Evolutionary conservation across 2,113 vertebrate genomes (phyloP).

Genomic region (Grammomys surdaster): DNA sequence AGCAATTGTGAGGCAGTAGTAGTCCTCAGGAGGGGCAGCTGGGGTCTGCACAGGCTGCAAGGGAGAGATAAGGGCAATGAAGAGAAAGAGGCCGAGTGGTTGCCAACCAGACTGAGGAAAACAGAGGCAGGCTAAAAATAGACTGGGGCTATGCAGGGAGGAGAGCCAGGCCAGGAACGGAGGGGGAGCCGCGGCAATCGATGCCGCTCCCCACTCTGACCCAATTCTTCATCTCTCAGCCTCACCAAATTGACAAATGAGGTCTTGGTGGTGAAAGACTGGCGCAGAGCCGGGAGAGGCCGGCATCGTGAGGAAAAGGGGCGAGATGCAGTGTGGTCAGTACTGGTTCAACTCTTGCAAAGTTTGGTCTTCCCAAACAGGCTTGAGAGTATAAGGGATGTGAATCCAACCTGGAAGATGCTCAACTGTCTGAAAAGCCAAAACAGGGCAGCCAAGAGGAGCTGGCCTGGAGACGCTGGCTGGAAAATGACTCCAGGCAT

Average conservation of each 20-base stretch:
- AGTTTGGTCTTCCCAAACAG: background rate
- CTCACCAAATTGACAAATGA: constrained; percentile 64
- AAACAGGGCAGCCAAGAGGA: background rate
- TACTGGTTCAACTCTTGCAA: background rate
- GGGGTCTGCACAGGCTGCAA: constrained; percentile 70
- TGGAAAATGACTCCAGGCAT: background rate
- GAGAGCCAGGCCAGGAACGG: constrained; percentile 69
- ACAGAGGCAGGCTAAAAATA: constrained; percentile 82
- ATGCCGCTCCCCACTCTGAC: constrained; percentile 72
- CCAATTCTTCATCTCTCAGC: constrained; percentile 76
- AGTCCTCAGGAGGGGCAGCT: constrained; percentile 69
- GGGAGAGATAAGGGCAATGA: constrained; percentile 75
- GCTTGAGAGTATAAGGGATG: background rate
- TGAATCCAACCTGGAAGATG: background rate
- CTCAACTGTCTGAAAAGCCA: background rate
- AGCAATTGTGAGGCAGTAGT: background rate
- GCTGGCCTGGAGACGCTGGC: background rate
- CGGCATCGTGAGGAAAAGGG: background rate
- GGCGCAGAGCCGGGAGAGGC: background rate
- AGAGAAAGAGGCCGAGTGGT: constrained; percentile 67
- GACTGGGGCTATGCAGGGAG: constrained; percentile 50
- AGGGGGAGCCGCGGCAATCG: constrained; percentile 70
- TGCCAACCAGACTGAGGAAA: constrained; percentile 76
- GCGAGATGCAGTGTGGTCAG: background rate
- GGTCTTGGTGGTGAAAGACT: background rate